A percentile compares a stretch with the other conserved stretches of the same genome.
Conservation (phyloP, 1,140 invertebrate genomes). For the Heliconius hermathena region DNA sequence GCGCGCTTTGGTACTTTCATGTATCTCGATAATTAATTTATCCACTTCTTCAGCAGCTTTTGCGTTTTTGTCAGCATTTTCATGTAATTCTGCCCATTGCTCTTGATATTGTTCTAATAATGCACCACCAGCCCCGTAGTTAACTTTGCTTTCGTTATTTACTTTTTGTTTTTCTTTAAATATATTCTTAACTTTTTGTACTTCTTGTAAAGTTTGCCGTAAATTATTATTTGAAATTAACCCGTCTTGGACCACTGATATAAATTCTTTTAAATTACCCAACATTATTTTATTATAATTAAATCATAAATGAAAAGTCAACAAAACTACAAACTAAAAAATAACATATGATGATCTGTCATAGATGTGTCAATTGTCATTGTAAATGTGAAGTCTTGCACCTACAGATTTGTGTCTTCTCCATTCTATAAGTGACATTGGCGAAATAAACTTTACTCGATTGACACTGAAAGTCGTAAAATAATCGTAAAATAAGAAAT, state of each 20-base stretch:
- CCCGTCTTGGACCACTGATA: conserved; percentile 75
- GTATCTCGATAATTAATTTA: conserved; percentile 63
- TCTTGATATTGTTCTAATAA: conserved; percentile 72
- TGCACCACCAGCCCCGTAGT: conserved; percentile 67
- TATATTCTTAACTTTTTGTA: conserved; percentile 72
- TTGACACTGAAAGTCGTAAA: no score
- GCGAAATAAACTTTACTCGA: no score
- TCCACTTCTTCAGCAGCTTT: conserved; percentile 70
- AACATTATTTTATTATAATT: conserved; percentile 52
- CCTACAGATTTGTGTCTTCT: no score
- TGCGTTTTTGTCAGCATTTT: conserved; percentile 69
- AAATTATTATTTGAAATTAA: conserved; percentile 69
- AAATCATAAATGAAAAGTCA: conserved; percentile 13
- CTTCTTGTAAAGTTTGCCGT: conserved; percentile 73
- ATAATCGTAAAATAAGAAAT: no score
- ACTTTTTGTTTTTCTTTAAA: conserved; percentile 73
- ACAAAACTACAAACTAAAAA: conserved; percentile 6
- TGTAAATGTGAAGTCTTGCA: no score
- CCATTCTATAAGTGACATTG: no score
- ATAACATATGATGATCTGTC: conserved; percentile 12
- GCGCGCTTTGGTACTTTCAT: conserved; percentile 53
- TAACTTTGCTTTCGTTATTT: conserved; percentile 64
- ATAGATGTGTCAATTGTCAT: neutral
- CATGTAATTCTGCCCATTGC: conserved; percentile 69
- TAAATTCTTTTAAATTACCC: conserved; percentile 74